phyloP scores from a whole-genome alignment of 1,140 invertebrate genomes.

The Brachionus paranguensis region DNA sequence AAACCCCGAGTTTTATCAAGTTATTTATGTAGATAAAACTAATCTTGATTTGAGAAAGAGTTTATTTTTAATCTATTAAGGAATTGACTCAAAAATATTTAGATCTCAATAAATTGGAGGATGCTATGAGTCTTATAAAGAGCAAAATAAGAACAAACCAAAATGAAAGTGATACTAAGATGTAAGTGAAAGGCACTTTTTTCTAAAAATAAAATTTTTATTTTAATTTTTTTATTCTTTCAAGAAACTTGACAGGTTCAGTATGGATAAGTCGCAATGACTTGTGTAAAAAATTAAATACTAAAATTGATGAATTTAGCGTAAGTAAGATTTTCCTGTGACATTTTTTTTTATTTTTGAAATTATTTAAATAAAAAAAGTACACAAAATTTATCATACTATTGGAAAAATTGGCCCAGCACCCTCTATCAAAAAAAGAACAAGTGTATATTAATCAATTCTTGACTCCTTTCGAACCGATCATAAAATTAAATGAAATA shows the following conservation, averaged over 20 bases:
- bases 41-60: neutral
- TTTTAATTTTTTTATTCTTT: neutral
- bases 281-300: neutral
- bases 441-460: slow-evolving; percentile 69
- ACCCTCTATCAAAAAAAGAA: slow-evolving; percentile 62
- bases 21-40: neutral
- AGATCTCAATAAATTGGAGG: slow-evolving; percentile 33
- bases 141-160: neutral
- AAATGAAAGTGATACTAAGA: neutral
- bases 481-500: slow-evolving; percentile 48
- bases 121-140: slow-evolving; percentile 26
- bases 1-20: slow-evolving; percentile 69
- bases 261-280: slow-evolving; percentile 7
- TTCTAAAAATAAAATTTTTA: neutral
- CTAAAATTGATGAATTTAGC: slow-evolving; percentile 14
- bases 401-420: slow-evolving; percentile 65
- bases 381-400: slow-evolving; percentile 69
- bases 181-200: neutral
- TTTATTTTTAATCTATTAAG: neutral
- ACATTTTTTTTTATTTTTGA: neutral
- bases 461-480: slow-evolving; percentile 59
- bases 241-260: neutral
- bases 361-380: slow-evolving; percentile 45
- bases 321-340: neutral
- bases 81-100: slow-evolving; percentile 38